Evolutionary conservation across 1,140 invertebrate species (phyloP).

Genomic region (Mactra quadrangularis): DNA sequence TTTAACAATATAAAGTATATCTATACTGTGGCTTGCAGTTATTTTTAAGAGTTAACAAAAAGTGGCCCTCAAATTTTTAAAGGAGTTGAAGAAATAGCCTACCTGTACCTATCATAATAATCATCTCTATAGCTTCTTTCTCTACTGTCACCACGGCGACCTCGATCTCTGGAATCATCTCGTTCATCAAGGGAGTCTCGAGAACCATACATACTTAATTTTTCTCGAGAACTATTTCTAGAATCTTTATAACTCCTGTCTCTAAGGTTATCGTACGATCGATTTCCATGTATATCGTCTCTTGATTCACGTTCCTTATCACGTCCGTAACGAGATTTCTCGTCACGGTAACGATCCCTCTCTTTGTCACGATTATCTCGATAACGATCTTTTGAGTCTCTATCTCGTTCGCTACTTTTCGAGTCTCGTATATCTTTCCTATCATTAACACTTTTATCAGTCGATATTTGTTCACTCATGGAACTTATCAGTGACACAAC

Average conservation of each 20-base stretch:
- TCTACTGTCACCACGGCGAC: conserved; percentile 54
- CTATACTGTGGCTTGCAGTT: no score
- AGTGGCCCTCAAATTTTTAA: no score
- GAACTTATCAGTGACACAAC: conserved; percentile 65
- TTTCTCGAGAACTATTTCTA: conserved; percentile 45
- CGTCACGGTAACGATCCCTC: conserved; percentile 11
- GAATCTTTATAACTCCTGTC: conserved; percentile 44
- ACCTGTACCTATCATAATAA: conserved; percentile 70
- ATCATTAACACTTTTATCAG: conserved; percentile 6
- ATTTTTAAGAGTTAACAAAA: no score
- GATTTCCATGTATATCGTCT: conserved; percentile 39
- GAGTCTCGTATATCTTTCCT: not conserved
- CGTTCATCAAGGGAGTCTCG: conserved; percentile 13
- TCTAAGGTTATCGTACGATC: conserved; percentile 44
- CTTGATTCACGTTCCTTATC: conserved; percentile 59
- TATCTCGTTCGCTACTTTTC: conserved; percentile 1
- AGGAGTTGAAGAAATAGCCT: not conserved
- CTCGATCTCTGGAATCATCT: conserved; percentile 55
- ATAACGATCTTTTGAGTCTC: conserved; percentile 41
- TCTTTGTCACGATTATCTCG: no score
- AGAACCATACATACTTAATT: conserved; percentile 44
- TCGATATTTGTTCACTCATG: conserved; percentile 65
- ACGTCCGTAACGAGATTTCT: conserved; percentile 8
- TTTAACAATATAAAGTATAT: no score
- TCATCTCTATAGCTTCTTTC: conserved; percentile 60